Percentiles rank a stretch among this genome's conserved stretches.
Evolutionary conservation across 2,797 vertebrate genomes (phyloP).

Genomic region (Gambusia yucatana): DNA sequence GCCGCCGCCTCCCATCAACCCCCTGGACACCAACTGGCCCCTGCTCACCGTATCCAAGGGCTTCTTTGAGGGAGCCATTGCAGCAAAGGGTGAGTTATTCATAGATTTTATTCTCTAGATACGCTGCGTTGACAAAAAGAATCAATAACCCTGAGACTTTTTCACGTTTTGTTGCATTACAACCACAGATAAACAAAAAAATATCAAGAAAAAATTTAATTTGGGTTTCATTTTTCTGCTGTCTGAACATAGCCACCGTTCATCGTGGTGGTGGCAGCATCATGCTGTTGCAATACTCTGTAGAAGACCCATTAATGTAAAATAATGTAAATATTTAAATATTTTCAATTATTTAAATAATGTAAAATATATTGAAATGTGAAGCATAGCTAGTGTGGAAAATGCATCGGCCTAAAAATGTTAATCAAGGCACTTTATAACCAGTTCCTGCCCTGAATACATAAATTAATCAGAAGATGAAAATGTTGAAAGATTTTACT

Average conservation of each 20-base stretch:
- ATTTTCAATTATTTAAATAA: too few relatives aligned
- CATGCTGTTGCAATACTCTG: not conserved
- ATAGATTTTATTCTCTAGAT: not conserved
- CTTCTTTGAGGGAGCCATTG: conserved; percentile 94
- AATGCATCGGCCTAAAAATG: not conserved
- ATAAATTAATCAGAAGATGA: not conserved
- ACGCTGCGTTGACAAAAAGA: not conserved
- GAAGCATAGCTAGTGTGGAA: not conserved
- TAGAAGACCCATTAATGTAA: not conserved
- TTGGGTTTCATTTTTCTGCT: too few relatives aligned
- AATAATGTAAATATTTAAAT: too few relatives aligned
- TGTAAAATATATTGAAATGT: not conserved
- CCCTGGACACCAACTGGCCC: conserved; percentile 97
- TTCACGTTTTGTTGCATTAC: not conserved
- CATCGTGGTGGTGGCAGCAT: not conserved
- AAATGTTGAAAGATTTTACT: not conserved
- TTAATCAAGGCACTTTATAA: not conserved
- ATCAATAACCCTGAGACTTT: not conserved
- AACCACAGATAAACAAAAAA: not conserved
- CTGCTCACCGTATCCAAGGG: conserved; percentile 95
- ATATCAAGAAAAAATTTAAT: too few relatives aligned
- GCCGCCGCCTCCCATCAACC: conserved; percentile 94
- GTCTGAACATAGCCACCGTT: too few relatives aligned
- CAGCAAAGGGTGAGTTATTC: conserved; percentile 85
- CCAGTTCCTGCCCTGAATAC: not conserved